Percentiles rank a stretch among this genome's conserved stretches.
Evolutionary conservation across 2,113 vertebrate genomes (phyloP).

Genomic region (Clarias gariepinus): DNA sequence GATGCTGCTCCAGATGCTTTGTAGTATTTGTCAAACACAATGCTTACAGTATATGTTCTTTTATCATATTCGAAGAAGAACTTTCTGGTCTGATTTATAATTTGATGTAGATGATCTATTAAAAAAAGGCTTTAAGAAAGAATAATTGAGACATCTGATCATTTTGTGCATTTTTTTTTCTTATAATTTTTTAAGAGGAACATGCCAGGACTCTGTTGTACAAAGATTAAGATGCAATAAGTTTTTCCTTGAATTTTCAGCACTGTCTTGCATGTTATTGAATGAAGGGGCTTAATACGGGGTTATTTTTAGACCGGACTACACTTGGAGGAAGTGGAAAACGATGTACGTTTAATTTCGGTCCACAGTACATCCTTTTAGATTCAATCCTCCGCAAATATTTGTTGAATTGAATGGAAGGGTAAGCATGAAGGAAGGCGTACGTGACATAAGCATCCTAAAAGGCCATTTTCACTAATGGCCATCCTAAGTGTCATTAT

Average conservation of each 20-base stretch:
- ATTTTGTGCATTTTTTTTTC: not conserved
- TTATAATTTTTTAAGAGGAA: not conserved
- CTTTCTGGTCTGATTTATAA: not conserved
- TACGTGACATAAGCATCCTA: conserved; percentile 26
- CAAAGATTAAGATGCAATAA: not conserved
- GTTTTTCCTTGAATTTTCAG: not conserved
- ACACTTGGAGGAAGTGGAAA: not conserved
- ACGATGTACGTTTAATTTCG: not conserved
- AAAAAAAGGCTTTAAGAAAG: no score
- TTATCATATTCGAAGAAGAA: not conserved
- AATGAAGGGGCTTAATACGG: not conserved
- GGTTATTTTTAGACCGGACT: not conserved
- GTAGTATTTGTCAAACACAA: not conserved
- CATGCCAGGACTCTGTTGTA: not conserved
- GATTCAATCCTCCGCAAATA: not conserved
- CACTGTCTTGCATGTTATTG: not conserved
- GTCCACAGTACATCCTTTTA: not conserved
- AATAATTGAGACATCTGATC: not conserved
- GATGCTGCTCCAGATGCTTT: not conserved
- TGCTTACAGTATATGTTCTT: not conserved
- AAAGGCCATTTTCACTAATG: conserved; percentile 59
- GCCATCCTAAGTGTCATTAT: conserved; percentile 60
- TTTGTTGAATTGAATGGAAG: not conserved
- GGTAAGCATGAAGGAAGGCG: not conserved
- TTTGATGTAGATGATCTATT: not conserved